A percentile compares a stretch with the other conserved stretches of the same genome.
Conservation (phyloP, 2,888 invertebrate species). For the Chloroclystis v-ata region DNA sequence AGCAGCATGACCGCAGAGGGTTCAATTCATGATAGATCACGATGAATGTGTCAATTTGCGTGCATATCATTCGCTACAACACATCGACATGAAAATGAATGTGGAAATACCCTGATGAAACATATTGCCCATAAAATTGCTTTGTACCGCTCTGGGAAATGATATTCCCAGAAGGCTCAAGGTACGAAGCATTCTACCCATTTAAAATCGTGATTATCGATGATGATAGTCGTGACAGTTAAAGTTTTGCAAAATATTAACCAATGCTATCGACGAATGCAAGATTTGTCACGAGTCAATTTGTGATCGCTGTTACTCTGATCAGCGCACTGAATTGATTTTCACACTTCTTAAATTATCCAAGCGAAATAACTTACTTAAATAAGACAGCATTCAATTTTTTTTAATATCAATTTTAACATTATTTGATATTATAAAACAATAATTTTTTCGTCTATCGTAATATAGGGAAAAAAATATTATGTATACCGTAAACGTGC, state of each 20-base stretch:
- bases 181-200: constrained; percentile 52
- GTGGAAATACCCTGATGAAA: constrained; percentile 55
- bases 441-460: too few relatives aligned
- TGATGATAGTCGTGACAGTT: constrained; percentile 60
- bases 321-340: too few relatives aligned
- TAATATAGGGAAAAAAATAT: too few relatives aligned
- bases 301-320: neutral
- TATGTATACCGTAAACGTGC: too few relatives aligned
- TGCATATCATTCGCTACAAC: constrained; percentile 47
- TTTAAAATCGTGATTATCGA: constrained; percentile 61
- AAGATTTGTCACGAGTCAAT: neutral
- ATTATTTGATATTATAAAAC: too few relatives aligned
- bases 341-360: too few relatives aligned
- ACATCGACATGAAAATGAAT: constrained; percentile 50
- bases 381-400: too few relatives aligned
- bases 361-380: too few relatives aligned
- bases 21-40: constrained; percentile 23
- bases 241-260: constrained; percentile 22
- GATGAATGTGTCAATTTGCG: constrained; percentile 32
- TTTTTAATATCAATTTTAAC: too few relatives aligned
- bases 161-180: constrained; percentile 50
- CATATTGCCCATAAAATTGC: constrained; percentile 53
- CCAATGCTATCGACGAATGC: constrained; percentile 1
- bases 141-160: constrained; percentile 62
- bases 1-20: constrained; percentile 4